Evolutionary conservation across 2,888 invertebrate genomes (phyloP).

Genomic region (Holacanthella duospinosa): DNA sequence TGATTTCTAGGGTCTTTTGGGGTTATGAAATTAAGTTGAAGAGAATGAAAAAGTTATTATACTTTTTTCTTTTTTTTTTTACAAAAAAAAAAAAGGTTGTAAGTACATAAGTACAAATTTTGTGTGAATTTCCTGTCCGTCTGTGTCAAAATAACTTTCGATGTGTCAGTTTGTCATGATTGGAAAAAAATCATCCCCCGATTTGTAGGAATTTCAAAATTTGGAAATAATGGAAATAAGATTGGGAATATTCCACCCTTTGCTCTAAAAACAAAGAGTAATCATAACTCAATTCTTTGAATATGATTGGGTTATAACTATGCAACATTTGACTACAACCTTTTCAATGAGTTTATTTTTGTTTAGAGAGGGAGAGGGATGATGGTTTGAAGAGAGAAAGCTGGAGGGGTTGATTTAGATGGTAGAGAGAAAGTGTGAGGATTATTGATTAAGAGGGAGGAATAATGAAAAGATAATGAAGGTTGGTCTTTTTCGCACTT

Average conservation of each 20-base stretch:
- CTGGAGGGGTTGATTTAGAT: not conserved
- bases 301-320: too few relatives aligned
- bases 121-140: not conserved
- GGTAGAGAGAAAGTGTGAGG: conserved; percentile 11
- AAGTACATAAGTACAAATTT: not conserved
- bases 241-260: too few relatives aligned
- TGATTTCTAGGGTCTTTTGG: not conserved
- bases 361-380: not conserved
- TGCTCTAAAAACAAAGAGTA: too few relatives aligned
- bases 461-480: conserved; percentile 37
- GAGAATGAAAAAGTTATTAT: not conserved
- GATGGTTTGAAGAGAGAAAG: not conserved
- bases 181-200: too few relatives aligned
- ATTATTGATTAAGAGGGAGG: conserved; percentile 36
- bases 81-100: not conserved
- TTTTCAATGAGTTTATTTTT: not conserved
- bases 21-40: not conserved
- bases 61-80: too few relatives aligned
- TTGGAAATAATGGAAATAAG: too few relatives aligned
- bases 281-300: too few relatives aligned
- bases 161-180: too few relatives aligned
- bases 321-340: too few relatives aligned
- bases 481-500: conserved; percentile 20
- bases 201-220: too few relatives aligned
- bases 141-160: too few relatives aligned